Conservation (phyloP, 2,797 vertebrate species). For the Pseudomugil gertrudae region DNA sequence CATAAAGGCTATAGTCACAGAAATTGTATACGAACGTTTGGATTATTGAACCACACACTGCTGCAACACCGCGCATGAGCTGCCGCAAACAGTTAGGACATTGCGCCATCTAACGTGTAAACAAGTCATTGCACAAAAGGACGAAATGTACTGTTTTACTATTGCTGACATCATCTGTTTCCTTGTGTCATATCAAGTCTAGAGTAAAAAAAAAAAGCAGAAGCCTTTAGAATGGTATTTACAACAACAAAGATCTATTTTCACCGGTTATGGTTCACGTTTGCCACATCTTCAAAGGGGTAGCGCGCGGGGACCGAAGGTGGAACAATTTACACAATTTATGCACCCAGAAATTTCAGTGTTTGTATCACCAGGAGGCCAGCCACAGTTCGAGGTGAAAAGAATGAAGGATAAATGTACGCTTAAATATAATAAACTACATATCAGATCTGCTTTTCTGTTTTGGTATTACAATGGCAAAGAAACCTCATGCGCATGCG, state of each 20-base stretch:
- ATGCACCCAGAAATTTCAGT: slow-evolving; percentile 12
- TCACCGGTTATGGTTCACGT: not conserved
- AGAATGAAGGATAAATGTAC: not conserved
- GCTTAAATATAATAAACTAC: no score
- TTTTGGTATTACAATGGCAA: not conserved
- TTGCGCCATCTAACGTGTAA: slow-evolving; percentile 61
- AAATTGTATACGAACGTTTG: slow-evolving; percentile 5
- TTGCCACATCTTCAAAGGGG: slow-evolving; percentile 22
- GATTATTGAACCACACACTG: not conserved
- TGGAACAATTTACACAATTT: accelerated
- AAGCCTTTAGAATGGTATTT: not conserved
- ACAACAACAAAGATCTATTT: not conserved
- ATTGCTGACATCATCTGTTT: not conserved
- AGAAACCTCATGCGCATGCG: not conserved
- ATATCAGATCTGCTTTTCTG: no score
- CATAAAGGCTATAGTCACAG: not conserved
- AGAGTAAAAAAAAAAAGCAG: no score
- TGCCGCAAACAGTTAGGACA: slow-evolving; percentile 15
- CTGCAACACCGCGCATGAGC: not conserved
- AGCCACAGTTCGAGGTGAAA: no score
- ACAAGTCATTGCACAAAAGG: slow-evolving; percentile 19
- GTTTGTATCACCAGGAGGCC: not conserved
- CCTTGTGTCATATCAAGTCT: not conserved
- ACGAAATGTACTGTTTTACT: not conserved
- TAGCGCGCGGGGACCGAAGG: not conserved